Base-by-base conservation (phyloP, 2,888 invertebrate genomes). In the Leptinotarsa juncta region DNA sequence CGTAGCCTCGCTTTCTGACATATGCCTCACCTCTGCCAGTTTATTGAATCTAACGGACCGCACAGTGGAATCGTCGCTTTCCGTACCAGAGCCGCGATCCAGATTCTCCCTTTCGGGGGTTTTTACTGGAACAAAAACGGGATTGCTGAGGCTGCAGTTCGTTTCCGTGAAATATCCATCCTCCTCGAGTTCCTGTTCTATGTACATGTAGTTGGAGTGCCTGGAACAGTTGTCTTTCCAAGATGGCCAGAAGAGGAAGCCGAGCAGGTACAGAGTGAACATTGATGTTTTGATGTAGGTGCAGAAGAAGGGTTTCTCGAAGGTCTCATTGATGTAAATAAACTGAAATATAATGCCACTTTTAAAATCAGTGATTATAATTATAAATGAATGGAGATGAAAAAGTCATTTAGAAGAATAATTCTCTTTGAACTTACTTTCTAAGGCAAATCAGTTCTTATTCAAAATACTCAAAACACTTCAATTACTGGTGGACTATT, bases 261-360 rank as follows among this genome's bases (percentile, higher is more conserved):
- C 95, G 83, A 97, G 88, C 81, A 99, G 91, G 88, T 98, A 99
- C 78, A 98, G 89, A 75, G 96, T 94, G 84, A 99, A 96, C 92
- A 98, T 93, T 53, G 96, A 97, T 74, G 97, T 97, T 89, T 98
- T 97, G 77, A 97, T 90, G 88, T 98, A 99, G 23, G 98, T 97
- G 83, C 95, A 95, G 88, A 99, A 96, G 89, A 98, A 98, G 68
- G 99, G 98, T 85, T 98, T 96, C 85, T 96, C 93, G 85, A 94
- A 95, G 76, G 95, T 91, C 86, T 95, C 94, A 89, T 96, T 94
- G 83, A 91, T 90, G 87, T 96, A 96, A 79, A 96, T 91, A 87
- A 94, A 95, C 97, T 97, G 90, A 73, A 92, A 92, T 12, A n/a
- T 32, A 20, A 53, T 42, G 7, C 7, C 32, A 32, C 7, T 32